Base-by-base conservation (phyloP, 2,797 vertebrate species). In the Sylvilagus floridanus region DNA sequence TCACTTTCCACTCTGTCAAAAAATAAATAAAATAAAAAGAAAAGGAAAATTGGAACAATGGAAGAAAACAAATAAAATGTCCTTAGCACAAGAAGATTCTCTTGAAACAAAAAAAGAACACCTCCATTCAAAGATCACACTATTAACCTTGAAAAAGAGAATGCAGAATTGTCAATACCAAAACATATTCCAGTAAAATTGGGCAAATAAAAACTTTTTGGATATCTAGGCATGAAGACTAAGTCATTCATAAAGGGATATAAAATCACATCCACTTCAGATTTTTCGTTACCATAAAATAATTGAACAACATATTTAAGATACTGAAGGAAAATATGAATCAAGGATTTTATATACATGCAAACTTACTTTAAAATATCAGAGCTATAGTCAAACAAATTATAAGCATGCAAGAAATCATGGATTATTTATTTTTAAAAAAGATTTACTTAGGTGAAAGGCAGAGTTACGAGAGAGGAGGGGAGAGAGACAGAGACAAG, bases 181-280 rank as follows among this genome's bases (percentile, higher is more conserved):
- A 71, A 37, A 76, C 28, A 60, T 81, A 62, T 19, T 85, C 42
- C 47, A 60, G 16, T 79, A 81, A 91, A 90, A 81, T 4, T 68
- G 24, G 66, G 63, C 17, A 84, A 71, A 66, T 8, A 66, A 68
- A 77, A 79, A 42, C 54, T 8, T 4, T 66, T 52, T 88, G 22
- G 32, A 47, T 14, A 76, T 71, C 57, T 7, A 42, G 19, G n/a
- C 22, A 54, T 76, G 84, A 87, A 90, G 62, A 62, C 2, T 17
- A 47, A 76, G 11, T 84, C 57, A 81, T 14, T 79, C 77, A 72
- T 37, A 75, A 85, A 91, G 57, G 17, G 37, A 94, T 88, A 82
- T 91, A 92, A 88, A 86, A 69, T 57, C 57, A 77, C 50, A 16
- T 84, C 82, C 92, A 57, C n/a, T 63, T 81, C 26, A 88, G n/a